Evolutionary conservation across 2,797 vertebrate species (phyloP), one percentile per base, ranked within the genome.

Genomic region (Gouania willdenowi): DNA sequence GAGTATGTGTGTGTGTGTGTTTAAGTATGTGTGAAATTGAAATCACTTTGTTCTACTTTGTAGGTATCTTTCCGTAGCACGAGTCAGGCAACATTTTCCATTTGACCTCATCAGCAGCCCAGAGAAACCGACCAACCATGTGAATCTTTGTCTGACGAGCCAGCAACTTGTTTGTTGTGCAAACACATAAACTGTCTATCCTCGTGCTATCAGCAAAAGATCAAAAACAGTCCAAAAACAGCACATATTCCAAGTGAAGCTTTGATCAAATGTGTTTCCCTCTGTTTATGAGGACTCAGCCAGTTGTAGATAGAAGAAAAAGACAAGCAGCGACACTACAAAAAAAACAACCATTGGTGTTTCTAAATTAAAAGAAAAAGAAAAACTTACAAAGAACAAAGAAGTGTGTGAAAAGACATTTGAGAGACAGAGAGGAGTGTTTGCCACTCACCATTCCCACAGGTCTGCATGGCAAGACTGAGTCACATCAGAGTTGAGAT

Each of bases 381-480:
- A 13, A 14, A 3, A 13, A 20, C 19, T 29, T 41, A 16, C 20
- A 8, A 13, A 30, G 31, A 15, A 27, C 36, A 40, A 35, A 8
- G 24, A 39, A 11, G 26, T 57, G 30, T 28, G 30, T 37, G 27
- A 61, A 63, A 40, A 49, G 53, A 52, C 30, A 41, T 28, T 41
- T 39, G 31, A 62, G 41, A 58, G 43, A 58, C 19, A 40, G 51
- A 71, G 49, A 62, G 19, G 20, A 45, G 36, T 34, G 34, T 66
- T 54, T 54, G 41, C 33, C 39, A 84, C 86, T 81, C 74, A 90
- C 88, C 85, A 15, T 57, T 57, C 46, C 50, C 68, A 58, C 65
- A 48, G 54, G 69, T 81, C 66, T 48, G 24, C 54, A 46, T 30
- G 36, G 51, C 16, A 33, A 41, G 41, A 54, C 36, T 72, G 77